Base-by-base conservation (phyloP, 2,113 vertebrate species). In the Stercorarius parasiticus region DNA sequence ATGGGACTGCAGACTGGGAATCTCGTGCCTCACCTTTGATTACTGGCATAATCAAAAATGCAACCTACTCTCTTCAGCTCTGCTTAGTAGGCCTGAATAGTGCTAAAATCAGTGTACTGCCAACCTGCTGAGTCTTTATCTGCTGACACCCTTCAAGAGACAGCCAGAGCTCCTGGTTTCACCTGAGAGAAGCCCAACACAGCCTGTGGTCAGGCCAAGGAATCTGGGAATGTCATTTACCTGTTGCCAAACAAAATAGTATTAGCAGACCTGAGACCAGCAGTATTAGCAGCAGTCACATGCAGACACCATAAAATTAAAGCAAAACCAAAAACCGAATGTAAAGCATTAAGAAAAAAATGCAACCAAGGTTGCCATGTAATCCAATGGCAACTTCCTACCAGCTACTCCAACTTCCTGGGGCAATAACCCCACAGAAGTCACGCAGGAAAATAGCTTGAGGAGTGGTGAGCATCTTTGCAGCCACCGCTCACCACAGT, bases 171-270 rank as follows among this genome's bases (percentile, higher is more conserved):
- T 94, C 78, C 62, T 36, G 25, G 14, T 65, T 76, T 93, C 47
- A 72, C 73, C 78, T 45, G 56, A 80, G 26, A 71, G 56, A 83
- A 95, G 59, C 65, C 73, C 66, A 85, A 47, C 32, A 43, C 56
- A 89, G 70, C 23, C 29, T 94, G 53, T 79, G 78, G 81, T 92
- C 66, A 85, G 62, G 83, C 84, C 78, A 82, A 66, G 70, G 62
- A 93, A 64, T 96, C 90, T 97, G 95, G 86, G 72, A 96, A 93
- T 91, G 70, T 94, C 53, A 3, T 94, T 95, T 93, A 61, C 70
- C 77, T 80, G 38, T 85, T 89, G 77, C 78, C 74, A 93, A 92
- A 87, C 58, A 82, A 94, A 95, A 82, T 53, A 95, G 34, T 4
- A 0, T 86, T 89, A 91, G 74, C 78, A 95, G 94, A 89, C 58